Conservation (phyloP, 2,797 vertebrate genomes). For the Enteromius fasciolatus region DNA sequence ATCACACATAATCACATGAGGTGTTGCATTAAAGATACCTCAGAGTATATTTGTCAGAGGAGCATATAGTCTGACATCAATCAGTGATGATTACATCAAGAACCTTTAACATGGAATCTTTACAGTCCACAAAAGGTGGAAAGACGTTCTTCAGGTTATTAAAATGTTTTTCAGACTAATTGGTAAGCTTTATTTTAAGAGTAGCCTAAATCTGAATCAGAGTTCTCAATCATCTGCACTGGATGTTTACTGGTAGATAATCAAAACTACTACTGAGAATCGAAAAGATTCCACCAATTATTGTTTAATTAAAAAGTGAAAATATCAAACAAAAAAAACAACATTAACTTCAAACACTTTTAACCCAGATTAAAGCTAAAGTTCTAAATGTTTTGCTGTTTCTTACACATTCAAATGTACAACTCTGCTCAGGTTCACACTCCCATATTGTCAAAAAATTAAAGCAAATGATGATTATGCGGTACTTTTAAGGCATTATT, state of each 20-base stretch:
- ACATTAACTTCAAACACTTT: neutral
- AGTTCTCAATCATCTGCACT: neutral
- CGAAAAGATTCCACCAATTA: neutral
- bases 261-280: neutral
- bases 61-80: neutral
- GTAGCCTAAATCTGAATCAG: neutral
- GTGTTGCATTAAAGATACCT: conserved; percentile 2
- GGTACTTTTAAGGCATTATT: neutral
- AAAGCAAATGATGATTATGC: neutral
- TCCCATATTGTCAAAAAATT: neutral
- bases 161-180: neutral
- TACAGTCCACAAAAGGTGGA: neutral
- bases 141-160: neutral
- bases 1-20: neutral
- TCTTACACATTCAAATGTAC: neutral
- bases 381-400: neutral
- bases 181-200: neutral
- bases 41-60: neutral
- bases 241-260: neutral
- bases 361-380: neutral
- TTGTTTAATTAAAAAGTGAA: neutral
- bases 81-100: neutral
- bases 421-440: neutral
- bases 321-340: too few species aligned
- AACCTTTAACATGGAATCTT: neutral